These are phyloP conservation scores for Epinephelus fuscoguttatus DNA, from an alignment of 2,113 vertebrate species.

Conservation along the genomic window DNA sequence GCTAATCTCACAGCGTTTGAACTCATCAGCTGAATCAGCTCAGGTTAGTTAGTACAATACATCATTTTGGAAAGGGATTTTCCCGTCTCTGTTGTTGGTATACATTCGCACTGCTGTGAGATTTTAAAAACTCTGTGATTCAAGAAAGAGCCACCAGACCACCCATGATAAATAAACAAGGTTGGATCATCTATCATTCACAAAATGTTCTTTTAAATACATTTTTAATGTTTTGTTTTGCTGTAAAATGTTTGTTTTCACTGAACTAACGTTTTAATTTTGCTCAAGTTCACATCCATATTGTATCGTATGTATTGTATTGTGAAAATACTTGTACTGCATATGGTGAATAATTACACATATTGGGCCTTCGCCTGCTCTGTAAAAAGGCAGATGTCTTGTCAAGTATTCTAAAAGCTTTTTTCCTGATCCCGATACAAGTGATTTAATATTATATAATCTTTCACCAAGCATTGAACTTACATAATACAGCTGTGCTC, in stretches of 20 bases:
- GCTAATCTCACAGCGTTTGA: slow-evolving; percentile 25
- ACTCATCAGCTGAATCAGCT: slow-evolving; percentile 16
- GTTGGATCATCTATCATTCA: neutral
- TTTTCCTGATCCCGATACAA: neutral
- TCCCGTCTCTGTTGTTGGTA: slow-evolving; percentile 11
- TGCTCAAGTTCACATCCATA: neutral
- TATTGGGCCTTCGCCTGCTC: neutral
- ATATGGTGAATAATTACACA: neutral
- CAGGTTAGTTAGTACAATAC: slow-evolving; percentile 16
- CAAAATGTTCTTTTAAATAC: neutral
- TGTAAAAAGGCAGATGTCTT: neutral
- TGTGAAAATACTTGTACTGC: neutral
- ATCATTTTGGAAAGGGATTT: slow-evolving; percentile 38
- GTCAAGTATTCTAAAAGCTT: neutral
- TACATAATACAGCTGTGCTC: neutral
- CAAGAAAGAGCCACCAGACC: neutral
- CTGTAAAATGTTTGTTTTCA: neutral
- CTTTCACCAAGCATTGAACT: neutral
- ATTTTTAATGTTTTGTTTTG: neutral
- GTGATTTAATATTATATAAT: neutral
- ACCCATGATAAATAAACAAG: slow-evolving; percentile 6
- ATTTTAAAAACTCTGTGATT: slow-evolving; percentile 5
- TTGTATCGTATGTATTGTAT: neutral
- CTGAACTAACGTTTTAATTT: no score
- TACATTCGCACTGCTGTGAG: neutral